Percentiles rank a stretch among this genome's conserved stretches.
Conservation (phyloP, 2,888 invertebrate species). For the Lasioglossum oenotherae region DNA sequence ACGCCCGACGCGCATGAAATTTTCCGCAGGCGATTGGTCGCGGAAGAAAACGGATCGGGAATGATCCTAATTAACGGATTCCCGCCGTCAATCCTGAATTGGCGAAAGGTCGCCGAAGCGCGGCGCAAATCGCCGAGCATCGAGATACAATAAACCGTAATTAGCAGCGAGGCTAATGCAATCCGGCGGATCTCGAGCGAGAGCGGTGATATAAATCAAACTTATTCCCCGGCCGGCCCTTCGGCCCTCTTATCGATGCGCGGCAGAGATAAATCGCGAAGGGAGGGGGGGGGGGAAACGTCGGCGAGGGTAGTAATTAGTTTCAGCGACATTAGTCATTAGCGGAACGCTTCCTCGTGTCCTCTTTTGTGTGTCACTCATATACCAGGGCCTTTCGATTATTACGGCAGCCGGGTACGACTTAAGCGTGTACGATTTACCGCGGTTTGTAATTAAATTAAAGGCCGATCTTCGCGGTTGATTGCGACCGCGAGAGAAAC, state of each 20-base stretch:
- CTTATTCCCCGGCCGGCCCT: slow-evolving; percentile 23
- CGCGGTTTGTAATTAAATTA: slow-evolving; percentile 48
- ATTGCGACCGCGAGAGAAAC: slow-evolving; percentile 12
- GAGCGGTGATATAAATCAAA: slow-evolving; percentile 54
- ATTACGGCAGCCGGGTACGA: slow-evolving; percentile 6
- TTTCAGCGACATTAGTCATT: slow-evolving; percentile 53
- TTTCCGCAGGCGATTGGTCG: slow-evolving; percentile 10
- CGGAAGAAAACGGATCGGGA: not conserved
- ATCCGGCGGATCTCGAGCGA: slow-evolving; percentile 22
- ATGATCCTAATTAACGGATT: slow-evolving; percentile 36
- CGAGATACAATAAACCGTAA: slow-evolving; percentile 35
- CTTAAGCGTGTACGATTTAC: slow-evolving; percentile 25
- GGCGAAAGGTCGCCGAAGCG: slow-evolving; percentile 16
- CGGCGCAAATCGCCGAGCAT: slow-evolving; percentile 21
- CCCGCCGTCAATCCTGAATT: slow-evolving; percentile 30
- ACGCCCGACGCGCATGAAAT: not conserved
- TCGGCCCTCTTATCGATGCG: slow-evolving; percentile 45
- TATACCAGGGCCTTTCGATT: slow-evolving; percentile 30
- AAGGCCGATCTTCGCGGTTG: slow-evolving; percentile 21
- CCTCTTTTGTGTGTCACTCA: slow-evolving; percentile 24
- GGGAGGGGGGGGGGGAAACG: slow-evolving; percentile 9
- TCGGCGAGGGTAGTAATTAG: slow-evolving; percentile 47
- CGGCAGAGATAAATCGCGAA: slow-evolving; percentile 50
- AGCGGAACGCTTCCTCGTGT: slow-evolving; percentile 28
- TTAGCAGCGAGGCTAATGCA: slow-evolving; percentile 34